A percentile compares a stretch with the other conserved stretches of the same genome.
phyloP scores from a whole-genome alignment of 2,797 vertebrate species.

The Sebastes vulpes region DNA sequence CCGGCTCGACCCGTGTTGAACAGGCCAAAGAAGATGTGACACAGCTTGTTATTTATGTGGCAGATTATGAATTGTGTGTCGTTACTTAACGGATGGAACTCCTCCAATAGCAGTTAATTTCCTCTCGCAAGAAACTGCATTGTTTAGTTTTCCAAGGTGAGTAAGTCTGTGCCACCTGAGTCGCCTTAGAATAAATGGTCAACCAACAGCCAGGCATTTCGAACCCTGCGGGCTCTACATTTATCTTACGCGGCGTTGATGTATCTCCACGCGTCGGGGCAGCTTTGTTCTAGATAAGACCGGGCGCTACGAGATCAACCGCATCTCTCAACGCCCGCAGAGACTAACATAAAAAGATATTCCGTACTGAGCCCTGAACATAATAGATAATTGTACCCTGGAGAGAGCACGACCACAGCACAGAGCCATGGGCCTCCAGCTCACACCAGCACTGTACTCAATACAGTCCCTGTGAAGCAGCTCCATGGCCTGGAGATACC shows the following conservation, averaged over 20 bases:
- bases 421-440: background rate
- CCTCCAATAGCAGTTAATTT: background rate
- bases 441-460: conserved; percentile 11
- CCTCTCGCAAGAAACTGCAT: background rate
- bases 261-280: conserved; percentile 4
- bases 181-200: background rate
- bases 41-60: background rate
- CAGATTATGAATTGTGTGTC: background rate
- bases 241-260: conserved; percentile 21
- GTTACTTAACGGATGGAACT: background rate
- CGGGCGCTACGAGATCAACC: conserved; percentile 26
- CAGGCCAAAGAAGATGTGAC: background rate
- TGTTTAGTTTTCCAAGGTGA: background rate
- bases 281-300: conserved; percentile 43
- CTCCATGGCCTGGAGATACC: background rate
- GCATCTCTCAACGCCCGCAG: conserved; percentile 25
- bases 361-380: conserved; percentile 34
- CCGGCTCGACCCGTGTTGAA: background rate
- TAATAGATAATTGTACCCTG: conserved; percentile 68
- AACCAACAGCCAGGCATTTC: background rate
- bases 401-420: conserved; percentile 34
- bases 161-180: background rate
- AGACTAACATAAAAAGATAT: conserved; percentile 54
- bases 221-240: background rate
- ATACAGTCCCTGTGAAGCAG: conserved; percentile 12